Evolutionary conservation across 1,140 invertebrate species (phyloP).

Genomic region (Sycophila sp.): DNA sequence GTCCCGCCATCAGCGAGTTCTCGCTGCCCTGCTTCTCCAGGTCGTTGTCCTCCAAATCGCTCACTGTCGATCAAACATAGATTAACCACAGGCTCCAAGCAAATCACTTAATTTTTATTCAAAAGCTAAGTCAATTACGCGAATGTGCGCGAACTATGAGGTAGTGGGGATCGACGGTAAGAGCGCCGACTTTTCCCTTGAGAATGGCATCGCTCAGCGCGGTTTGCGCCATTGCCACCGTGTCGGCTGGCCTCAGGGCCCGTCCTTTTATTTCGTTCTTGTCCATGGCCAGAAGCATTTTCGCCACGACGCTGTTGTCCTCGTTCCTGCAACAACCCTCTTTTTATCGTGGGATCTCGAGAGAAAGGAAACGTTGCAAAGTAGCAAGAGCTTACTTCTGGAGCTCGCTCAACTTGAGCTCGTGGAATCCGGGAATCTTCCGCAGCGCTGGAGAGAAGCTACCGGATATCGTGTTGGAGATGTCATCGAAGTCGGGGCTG

Average conservation of each 20-base stretch:
- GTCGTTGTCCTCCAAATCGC: conserved; percentile 48
- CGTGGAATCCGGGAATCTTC: conserved; percentile 78
- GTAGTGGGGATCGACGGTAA: conserved; percentile 82
- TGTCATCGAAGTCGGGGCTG: conserved; percentile 76
- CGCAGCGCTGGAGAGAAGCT: conserved; percentile 73
- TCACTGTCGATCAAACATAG: background rate
- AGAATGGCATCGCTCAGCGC: conserved; percentile 76
- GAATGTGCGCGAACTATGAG: conserved; percentile 73
- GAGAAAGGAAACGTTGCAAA: background rate
- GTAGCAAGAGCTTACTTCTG: conserved; percentile 74
- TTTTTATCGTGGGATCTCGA: background rate
- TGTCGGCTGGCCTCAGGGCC: conserved; percentile 63
- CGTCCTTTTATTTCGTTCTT: conserved; percentile 72
- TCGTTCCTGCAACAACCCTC: conserved; percentile 61
- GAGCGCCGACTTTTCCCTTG: conserved; percentile 77
- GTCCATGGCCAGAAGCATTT: conserved; percentile 75
- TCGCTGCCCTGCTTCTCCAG: conserved; percentile 50
- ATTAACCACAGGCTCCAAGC: no score
- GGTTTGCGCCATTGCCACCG: conserved; percentile 62
- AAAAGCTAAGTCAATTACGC: no score
- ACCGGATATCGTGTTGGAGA: conserved; percentile 75
- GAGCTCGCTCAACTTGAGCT: conserved; percentile 75
- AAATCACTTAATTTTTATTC: no score
- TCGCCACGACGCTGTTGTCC: conserved; percentile 71
- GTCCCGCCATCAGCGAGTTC: conserved; percentile 47